Percentiles rank a stretch among this genome's conserved stretches.
phyloP scores from a whole-genome alignment of 30 jellyfish, hydroid and myxozoan genomes.

The Aurelia coerulea region DNA sequence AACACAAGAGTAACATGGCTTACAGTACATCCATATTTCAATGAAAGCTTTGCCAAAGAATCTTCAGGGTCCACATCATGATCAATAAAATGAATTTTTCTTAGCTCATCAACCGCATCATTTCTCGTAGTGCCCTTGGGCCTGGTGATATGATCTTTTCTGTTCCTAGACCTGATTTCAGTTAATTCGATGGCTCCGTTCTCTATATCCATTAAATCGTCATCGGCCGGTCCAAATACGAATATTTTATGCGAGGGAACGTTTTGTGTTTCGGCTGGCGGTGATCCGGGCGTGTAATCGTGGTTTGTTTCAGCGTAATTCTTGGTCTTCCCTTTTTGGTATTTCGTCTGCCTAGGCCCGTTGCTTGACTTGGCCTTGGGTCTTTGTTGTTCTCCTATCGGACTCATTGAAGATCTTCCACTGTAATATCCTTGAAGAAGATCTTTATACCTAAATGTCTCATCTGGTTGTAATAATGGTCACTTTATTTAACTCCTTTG shows the following conservation, averaged over 20 bases:
- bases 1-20: constrained; percentile 1
- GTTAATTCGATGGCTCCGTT: constrained; percentile 49
- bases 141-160: constrained; percentile 13
- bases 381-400: constrained; percentile 23
- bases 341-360: constrained; percentile 1
- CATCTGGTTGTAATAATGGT: too few relatives aligned
- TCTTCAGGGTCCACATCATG: constrained; percentile 55
- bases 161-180: constrained; percentile 62
- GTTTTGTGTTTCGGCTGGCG: constrained; percentile 39
- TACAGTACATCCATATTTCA: constrained; percentile 74
- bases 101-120: constrained; percentile 8
- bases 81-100: constrained; percentile 23
- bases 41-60: constrained; percentile 55
- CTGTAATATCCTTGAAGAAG: too few relatives aligned
- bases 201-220: constrained; percentile 28
- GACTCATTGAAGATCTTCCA: constrained; percentile 18
- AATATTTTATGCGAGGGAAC: constrained; percentile 24
- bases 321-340: not conserved
- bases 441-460: too few relatives aligned
- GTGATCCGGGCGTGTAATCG: constrained; percentile 3
- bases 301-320: not conserved
- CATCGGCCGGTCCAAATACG: constrained; percentile 29
- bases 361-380: not conserved
- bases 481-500: too few relatives aligned
- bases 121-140: not conserved